Conservation (phyloP, 2,113 vertebrate genomes). For the Garra rufa region DNA sequence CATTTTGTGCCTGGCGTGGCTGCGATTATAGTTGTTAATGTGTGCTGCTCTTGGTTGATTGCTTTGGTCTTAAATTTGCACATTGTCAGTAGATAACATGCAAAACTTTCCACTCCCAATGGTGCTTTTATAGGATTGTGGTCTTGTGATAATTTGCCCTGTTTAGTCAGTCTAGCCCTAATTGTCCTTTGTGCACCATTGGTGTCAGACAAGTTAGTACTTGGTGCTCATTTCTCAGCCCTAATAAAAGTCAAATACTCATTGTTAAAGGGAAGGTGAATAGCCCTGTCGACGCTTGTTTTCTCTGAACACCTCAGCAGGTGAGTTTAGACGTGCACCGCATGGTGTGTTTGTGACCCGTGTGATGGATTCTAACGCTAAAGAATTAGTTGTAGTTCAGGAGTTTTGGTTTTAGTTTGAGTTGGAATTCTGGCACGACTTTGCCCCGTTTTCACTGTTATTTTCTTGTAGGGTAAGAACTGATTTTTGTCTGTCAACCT, state of each 20-base stretch:
- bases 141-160: not conserved
- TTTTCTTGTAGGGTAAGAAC: not conserved
- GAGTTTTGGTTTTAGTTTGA: not conserved
- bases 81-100: not conserved
- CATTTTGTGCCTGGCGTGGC: not conserved
- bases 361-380: not conserved
- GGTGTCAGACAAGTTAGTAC: not conserved
- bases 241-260: slow-evolving; percentile 34
- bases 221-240: not conserved
- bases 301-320: slow-evolving; percentile 34
- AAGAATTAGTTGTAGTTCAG: not conserved
- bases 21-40: not conserved
- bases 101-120: not conserved
- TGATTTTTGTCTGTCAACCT: not conserved
- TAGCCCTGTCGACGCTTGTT: not conserved
- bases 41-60: not conserved
- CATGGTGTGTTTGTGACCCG: not conserved
- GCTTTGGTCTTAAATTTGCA: not conserved
- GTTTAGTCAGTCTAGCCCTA: too few relatives aligned
- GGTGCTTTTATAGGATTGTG: not conserved
- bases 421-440: not conserved
- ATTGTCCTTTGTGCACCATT: not conserved
- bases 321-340: slow-evolving; percentile 16
- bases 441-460: not conserved
- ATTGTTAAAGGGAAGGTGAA: slow-evolving; percentile 40